Base-by-base conservation (phyloP, 1,140 invertebrate species). In the Drosophila auraria region DNA sequence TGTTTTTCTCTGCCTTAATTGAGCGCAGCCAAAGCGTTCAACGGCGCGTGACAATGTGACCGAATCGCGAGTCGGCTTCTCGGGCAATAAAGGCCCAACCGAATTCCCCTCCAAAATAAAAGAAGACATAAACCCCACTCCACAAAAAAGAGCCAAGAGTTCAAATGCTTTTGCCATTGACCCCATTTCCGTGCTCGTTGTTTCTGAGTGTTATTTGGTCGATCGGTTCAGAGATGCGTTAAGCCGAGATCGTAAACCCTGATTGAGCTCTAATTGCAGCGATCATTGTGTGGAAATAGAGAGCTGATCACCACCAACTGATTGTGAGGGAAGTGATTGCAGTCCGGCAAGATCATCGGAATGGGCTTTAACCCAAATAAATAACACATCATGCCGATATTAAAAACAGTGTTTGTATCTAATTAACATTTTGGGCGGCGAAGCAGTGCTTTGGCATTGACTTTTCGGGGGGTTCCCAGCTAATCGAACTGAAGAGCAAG, bases 101-200 rank as follows among this genome's bases (percentile, higher is more conserved):
- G 60, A 17, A 76, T 30, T 75, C 44, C 50, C 75, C 40, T 57
- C 40, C 15, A 36, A 78, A 62, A 63, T 25, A n/a, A 56, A 33
- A 53, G 47, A 50, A 51, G 65, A 12, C 27, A 53, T 40, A 33
- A 53, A 20, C 58, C 36, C n/a, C 47, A 60, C 17, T 20, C 66
- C 36, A 40, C 54, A 73, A 47, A 61, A 47, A 72, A 73, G 61
- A 72, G 57, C 36, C 70, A 84, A 78, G 70, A 90, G 84, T 90
- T 89, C 86, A 89, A 84, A 90, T 79, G 84, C 78, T 90, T 90
- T 90, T 89, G 84, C 74, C 84, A 84, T 89, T 89, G 84, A 89
- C 84, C 84, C 80, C 86, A 66, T 89, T 89, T 63, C 14, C 44
- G 47, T 51, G 15, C 38, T 23, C 27, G 33, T 50, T 33, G 8